Conservation (phyloP, 2,888 invertebrate genomes). For the Stenichneumon culpator region DNA sequence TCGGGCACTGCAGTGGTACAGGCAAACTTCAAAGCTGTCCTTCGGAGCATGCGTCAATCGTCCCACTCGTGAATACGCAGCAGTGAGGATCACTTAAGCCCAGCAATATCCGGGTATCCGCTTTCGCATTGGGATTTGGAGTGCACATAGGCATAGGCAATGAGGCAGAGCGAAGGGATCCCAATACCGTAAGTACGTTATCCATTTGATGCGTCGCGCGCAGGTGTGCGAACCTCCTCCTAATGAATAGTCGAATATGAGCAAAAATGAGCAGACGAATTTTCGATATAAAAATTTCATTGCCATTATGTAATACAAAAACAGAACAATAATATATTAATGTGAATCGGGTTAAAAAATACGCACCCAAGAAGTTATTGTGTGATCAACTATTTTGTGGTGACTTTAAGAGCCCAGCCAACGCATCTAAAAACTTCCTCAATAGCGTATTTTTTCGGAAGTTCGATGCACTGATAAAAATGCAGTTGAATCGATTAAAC, state of each 20-base stretch:
- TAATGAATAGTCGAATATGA: not conserved
- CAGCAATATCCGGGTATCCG: not conserved
- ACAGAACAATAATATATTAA: no score
- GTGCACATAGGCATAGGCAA: not conserved
- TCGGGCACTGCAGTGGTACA: not conserved
- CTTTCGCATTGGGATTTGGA: not conserved
- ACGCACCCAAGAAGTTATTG: no score
- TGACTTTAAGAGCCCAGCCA: no score
- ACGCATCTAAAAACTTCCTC: no score
- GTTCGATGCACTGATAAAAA: no score
- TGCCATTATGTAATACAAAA: no score
- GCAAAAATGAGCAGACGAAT: not conserved
- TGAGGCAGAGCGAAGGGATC: not conserved
- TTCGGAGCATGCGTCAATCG: not conserved
- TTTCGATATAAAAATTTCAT: not conserved
- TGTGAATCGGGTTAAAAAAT: no score
- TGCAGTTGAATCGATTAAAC: no score
- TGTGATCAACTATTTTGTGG: no score
- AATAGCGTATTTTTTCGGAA: no score
- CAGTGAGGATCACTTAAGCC: conserved; percentile 1
- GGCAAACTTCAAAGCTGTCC: not conserved
- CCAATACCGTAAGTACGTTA: not conserved
- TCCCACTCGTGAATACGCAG: not conserved
- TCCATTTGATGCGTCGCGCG: not conserved
- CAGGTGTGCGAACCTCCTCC: not conserved